Percentiles rank a stretch among this genome's conserved stretches.
phyloP scores from a whole-genome alignment of 2,888 invertebrate genomes.

The Physocephala rufipes region DNA sequence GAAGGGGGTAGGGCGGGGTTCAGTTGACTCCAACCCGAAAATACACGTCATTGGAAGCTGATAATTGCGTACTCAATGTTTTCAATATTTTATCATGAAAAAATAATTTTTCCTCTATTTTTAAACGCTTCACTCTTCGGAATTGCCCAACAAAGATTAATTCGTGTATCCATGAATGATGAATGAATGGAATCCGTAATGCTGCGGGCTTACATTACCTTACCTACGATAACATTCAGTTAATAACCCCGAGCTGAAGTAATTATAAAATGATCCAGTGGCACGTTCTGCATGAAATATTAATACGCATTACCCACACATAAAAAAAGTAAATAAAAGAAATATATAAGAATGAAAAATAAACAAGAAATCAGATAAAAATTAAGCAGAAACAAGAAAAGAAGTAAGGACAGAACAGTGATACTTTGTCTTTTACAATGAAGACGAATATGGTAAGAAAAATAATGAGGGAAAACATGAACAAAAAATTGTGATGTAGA shows the following conservation, averaged over 20 bases:
- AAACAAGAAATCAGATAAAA: background rate
- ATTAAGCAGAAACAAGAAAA: background rate
- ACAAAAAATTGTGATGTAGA: too few species aligned
- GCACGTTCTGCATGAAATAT: constrained; percentile 3
- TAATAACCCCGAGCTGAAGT: background rate
- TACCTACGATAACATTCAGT: background rate
- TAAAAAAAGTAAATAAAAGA: background rate
- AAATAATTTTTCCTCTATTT: too few species aligned
- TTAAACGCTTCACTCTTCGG: too few species aligned
- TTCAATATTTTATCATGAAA: too few species aligned
- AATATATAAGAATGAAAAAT: background rate
- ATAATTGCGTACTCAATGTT: too few species aligned
- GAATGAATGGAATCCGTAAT: constrained; percentile 13
- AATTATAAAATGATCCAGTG: constrained; percentile 2
- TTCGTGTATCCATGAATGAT: too few species aligned
- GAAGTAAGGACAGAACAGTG: background rate
- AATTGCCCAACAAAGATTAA: too few species aligned
- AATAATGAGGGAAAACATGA: background rate
- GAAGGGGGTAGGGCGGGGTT: too few species aligned
- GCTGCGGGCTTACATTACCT: background rate
- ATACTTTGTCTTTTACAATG: background rate
- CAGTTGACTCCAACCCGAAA: too few species aligned
- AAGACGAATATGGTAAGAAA: background rate
- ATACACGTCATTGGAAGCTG: too few species aligned
- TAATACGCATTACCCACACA: constrained; percentile 1